Evolutionary conservation across 2,113 vertebrate genomes (phyloP).

Genomic region (Gambusia holbrooki): DNA sequence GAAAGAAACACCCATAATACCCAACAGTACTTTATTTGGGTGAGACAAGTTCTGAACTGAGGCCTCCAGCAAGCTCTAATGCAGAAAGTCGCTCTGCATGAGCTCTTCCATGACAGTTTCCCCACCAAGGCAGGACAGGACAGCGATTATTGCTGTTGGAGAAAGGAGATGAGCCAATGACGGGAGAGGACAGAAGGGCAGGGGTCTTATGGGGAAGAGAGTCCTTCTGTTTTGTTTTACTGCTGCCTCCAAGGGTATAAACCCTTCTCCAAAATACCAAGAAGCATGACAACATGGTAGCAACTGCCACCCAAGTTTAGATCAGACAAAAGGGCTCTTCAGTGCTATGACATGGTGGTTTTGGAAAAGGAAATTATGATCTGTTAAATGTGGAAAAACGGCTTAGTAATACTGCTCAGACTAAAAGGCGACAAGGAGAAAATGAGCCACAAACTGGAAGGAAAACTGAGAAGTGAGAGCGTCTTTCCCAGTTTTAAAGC

Average conservation of each 20-base stretch:
- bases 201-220: conserved; percentile 44
- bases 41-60: not conserved
- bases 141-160: conserved; percentile 71
- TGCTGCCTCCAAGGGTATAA: conserved; percentile 70
- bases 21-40: no score
- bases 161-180: conserved; percentile 15
- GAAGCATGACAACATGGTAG: conserved; percentile 68
- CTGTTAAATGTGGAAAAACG: conserved; percentile 55
- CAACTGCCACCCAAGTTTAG: conserved; percentile 71
- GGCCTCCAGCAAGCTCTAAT: conserved; percentile 69
- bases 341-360: conserved; percentile 53
- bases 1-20: no score
- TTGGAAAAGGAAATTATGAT: conserved; percentile 60
- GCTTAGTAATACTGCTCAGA: conserved; percentile 29
- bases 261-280: conserved; percentile 72
- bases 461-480: conserved; percentile 39
- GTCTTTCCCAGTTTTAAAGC: conserved; percentile 27
- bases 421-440: conserved; percentile 45
- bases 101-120: conserved; percentile 78
- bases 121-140: conserved; percentile 65
- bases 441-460: conserved; percentile 37
- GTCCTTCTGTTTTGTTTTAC: conserved; percentile 61
- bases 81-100: conserved; percentile 71
- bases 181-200: conserved; percentile 5
- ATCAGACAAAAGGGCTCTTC: conserved; percentile 58